Evolutionary conservation across 2,113 vertebrate genomes (phyloP).

Genomic region (Acinonyx jubatus): DNA sequence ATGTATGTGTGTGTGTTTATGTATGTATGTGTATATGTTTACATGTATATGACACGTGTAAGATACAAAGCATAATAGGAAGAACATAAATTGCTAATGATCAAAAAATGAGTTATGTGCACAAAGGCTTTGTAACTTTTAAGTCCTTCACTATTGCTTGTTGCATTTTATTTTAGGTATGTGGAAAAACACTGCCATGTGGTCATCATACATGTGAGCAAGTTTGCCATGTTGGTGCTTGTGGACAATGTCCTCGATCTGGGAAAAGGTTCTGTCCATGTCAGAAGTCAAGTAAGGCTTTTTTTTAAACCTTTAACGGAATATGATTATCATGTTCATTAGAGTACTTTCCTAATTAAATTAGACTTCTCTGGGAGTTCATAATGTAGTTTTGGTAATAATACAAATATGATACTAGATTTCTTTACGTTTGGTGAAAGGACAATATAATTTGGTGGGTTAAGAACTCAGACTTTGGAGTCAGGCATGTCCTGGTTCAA

Average conservation of each 20-base stretch:
- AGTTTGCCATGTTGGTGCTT: constrained; percentile 90
- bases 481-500: background rate
- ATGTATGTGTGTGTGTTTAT: background rate
- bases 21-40: background rate
- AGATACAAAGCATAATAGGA: background rate
- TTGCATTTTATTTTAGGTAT: constrained; percentile 86
- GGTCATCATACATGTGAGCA: constrained; percentile 95
- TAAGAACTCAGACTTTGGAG: background rate
- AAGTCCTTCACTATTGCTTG: constrained; percentile 38
- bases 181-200: constrained; percentile 91
- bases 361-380: background rate
- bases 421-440: background rate
- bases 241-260: constrained; percentile 95
- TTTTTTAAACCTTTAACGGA: background rate
- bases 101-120: background rate
- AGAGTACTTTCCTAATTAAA: background rate
- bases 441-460: background rate
- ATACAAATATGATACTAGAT: background rate
- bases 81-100: background rate
- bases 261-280: constrained; percentile 95
- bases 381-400: background rate
- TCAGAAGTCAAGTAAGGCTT: constrained; percentile 91
- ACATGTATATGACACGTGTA: background rate
- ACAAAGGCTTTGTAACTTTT: constrained; percentile 10
- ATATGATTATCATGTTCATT: background rate